Percentiles rank a stretch among this genome's conserved stretches.
Evolutionary conservation across 2,797 vertebrate genomes (phyloP).

Genomic region (Mormyrus proboscirostris): DNA sequence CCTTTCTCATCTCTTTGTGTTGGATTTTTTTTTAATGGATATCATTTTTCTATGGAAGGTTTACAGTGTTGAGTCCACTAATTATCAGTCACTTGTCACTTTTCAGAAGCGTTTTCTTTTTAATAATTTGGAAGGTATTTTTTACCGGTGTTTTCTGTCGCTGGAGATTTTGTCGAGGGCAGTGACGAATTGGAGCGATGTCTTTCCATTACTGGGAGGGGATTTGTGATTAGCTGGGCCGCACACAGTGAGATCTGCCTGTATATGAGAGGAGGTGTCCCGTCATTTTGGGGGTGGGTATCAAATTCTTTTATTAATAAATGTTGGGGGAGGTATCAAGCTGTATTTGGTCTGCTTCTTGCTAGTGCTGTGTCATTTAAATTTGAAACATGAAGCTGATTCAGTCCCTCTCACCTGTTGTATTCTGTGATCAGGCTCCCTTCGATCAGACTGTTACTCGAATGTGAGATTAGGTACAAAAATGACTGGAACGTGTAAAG

Average conservation of each 20-base stretch:
- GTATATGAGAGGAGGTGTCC: neutral
- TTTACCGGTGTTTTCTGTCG: conserved; percentile 39
- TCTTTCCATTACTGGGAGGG: neutral
- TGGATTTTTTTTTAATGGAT: neutral
- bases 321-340: conserved; percentile 45
- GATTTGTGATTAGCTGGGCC: neutral
- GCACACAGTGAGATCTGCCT: neutral
- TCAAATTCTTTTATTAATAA: conserved; percentile 47
- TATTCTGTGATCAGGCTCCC: neutral
- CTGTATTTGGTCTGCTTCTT: conserved; percentile 29
- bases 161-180: conserved; percentile 43
- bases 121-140: conserved; percentile 29
- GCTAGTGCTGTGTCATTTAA: neutral
- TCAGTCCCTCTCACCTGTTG: neutral
- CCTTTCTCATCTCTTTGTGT: conserved; percentile 39
- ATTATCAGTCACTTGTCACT: conserved; percentile 58
- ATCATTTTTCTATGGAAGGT: conserved; percentile 32
- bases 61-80: conserved; percentile 64
- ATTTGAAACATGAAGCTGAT: neutral
- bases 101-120: conserved; percentile 48
- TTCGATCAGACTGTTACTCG: neutral
- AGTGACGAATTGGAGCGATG: neutral
- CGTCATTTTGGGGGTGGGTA: conserved; percentile 12
- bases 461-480: neutral
- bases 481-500: neutral